A percentile compares a stretch with the other conserved stretches of the same genome.
Evolutionary conservation across 2,113 vertebrate genomes (phyloP).

Genomic region (Oncorhynchus kisutch): DNA sequence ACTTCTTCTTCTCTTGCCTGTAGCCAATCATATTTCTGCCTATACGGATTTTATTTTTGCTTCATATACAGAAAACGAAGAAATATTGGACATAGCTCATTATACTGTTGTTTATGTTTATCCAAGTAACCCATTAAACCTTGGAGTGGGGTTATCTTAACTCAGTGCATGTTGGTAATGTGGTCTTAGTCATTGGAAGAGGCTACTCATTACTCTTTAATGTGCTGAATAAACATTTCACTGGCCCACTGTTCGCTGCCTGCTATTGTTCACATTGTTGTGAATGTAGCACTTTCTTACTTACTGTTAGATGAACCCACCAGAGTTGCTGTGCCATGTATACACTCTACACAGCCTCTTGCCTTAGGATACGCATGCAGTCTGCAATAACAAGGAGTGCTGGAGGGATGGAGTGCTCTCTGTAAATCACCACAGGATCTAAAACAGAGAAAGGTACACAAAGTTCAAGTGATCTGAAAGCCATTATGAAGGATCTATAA

Average conservation of each 20-base stretch:
- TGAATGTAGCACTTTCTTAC: constrained; percentile 70
- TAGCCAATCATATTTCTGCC: constrained; percentile 57
- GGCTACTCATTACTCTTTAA: constrained; percentile 73
- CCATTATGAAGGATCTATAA: not conserved
- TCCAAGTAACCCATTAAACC: constrained; percentile 70
- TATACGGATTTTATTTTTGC: constrained; percentile 60
- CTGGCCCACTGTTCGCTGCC: constrained; percentile 41
- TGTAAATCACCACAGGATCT: not conserved
- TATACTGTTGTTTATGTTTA: constrained; percentile 72
- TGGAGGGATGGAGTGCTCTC: not conserved
- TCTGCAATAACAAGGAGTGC: constrained; percentile 42
- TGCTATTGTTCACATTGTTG: constrained; percentile 74
- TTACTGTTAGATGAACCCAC: constrained; percentile 48
- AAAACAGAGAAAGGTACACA: not conserved
- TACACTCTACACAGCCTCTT: constrained; percentile 15
- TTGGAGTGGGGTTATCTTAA: constrained; percentile 54
- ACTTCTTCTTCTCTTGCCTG: constrained; percentile 44
- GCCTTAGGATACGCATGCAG: constrained; percentile 24
- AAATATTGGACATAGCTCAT: constrained; percentile 67
- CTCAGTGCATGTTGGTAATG: constrained; percentile 64
- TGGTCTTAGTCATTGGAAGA: constrained; percentile 67
- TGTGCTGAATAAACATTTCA: constrained; percentile 78
- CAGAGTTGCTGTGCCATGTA: constrained; percentile 32
- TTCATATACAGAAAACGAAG: constrained; percentile 64
- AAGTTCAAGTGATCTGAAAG: not conserved